Evolutionary conservation across 2,797 vertebrate genomes (phyloP).

Genomic region (Phaenicophaeus curvirostris): DNA sequence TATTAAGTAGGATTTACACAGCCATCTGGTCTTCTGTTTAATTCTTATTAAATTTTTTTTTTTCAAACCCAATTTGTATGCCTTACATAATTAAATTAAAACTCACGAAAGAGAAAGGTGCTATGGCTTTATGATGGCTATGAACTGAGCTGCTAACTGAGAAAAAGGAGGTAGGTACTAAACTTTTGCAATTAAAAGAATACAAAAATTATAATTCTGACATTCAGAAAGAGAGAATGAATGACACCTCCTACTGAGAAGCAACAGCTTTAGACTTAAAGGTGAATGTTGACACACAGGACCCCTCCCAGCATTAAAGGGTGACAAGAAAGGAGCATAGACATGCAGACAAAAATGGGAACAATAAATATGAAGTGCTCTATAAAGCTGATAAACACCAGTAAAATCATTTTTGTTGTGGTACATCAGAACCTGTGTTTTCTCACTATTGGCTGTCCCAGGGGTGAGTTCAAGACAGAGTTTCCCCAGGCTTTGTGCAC

Average conservation of each 20-base stretch:
- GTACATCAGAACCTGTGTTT: not conserved
- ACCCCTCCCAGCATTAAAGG: not conserved
- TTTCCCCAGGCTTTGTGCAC: not conserved
- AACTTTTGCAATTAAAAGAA: not conserved
- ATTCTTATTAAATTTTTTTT: conserved; percentile 38
- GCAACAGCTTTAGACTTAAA: not conserved
- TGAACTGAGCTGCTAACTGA: not conserved
- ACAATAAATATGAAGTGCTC: not conserved
- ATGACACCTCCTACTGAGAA: not conserved
- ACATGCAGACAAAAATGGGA: not conserved
- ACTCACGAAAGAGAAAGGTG: conserved; percentile 3
- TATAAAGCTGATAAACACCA: not conserved
- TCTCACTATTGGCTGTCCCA: not conserved
- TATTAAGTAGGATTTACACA: conserved; percentile 75
- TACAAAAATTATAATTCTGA: not conserved
- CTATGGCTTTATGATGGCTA: not conserved
- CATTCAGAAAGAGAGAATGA: not conserved
- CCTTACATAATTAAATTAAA: conserved; percentile 58
- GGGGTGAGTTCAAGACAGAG: not conserved
- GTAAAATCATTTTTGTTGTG: not conserved
- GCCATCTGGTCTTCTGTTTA: conserved; percentile 76
- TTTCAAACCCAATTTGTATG: conserved; percentile 32
- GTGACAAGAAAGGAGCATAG: not conserved
- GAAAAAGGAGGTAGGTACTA: not conserved
- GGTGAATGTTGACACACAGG: not conserved